Base-by-base conservation (phyloP, 2,888 invertebrate genomes). In the Bursaphelenchus okinawaensis region DNA sequence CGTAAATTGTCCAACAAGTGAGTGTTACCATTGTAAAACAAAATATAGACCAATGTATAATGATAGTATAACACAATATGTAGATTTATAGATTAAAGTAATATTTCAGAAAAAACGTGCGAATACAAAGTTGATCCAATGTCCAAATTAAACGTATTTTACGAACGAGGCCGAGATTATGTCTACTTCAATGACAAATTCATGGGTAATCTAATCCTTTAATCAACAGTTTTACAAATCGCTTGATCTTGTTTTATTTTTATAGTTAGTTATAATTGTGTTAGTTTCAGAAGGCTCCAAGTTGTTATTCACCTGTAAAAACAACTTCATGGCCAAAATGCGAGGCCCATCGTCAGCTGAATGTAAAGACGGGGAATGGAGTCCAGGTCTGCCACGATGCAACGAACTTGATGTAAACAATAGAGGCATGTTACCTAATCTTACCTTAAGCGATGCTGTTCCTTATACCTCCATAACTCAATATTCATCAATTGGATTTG, bases 161-260 rank as follows among this genome's bases (percentile, higher is more conserved):
- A 80, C 29, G 69, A 63, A 9, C 68, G 75, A 23, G 69, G 71
- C 29, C 73, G 76, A 24, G 75, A 73, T 57, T 74, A 63, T 24
- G 77, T 80, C 8, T 52, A 77, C 4, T 80, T 80, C 68, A 80
- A 80, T 55, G 76, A 80, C 62, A 66, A 74, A 52, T 80, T 80
- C 56, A 66, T 69, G 27, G 70, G 76, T 73, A 55, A 40, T 55
- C 24, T 8, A 27, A 9, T n/a, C n/a, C n/a, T n/a, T n/a, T n/a
- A n/a, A n/a, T n/a, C n/a, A n/a, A n/a, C n/a, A n/a, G n/a, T n/a
- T n/a, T n/a, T n/a, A n/a, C n/a, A n/a, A n/a, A n/a, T n/a, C n/a
- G n/a, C n/a, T n/a, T n/a, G n/a, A n/a, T n/a, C n/a, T n/a, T n/a
- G n/a, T n/a, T n/a, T 50, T 27, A 20, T 59, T 52, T 16, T 28